Conservation (phyloP, 2,888 invertebrate genomes). For the Trilocha varians region DNA sequence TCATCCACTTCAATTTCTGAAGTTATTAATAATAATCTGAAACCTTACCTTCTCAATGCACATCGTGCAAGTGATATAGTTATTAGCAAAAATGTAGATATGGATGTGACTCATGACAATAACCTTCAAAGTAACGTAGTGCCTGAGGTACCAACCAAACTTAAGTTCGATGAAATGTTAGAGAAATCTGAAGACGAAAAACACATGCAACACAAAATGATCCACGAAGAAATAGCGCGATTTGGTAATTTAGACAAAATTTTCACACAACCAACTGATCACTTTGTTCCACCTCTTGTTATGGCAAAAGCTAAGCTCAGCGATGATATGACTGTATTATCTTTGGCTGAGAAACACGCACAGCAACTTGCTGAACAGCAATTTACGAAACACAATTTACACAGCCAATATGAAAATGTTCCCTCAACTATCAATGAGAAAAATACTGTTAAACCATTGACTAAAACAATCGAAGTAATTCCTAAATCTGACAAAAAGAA, state of each 20-base stretch:
- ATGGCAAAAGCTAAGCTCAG: constrained; percentile 68
- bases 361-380: constrained; percentile 54
- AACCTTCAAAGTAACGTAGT: constrained; percentile 55
- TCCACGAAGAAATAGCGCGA: constrained; percentile 58
- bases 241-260: constrained; percentile 60
- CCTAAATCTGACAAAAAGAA: constrained; percentile 19
- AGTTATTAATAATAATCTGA: constrained; percentile 14
- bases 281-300: constrained; percentile 65
- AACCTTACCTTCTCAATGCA: constrained; percentile 8
- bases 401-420: constrained; percentile 18
- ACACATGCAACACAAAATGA: constrained; percentile 53
- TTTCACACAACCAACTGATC: constrained; percentile 65
- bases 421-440: constrained; percentile 13
- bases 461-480: constrained; percentile 4
- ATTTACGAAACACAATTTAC: constrained; percentile 24
- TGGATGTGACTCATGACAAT: constrained; percentile 31
- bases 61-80: constrained; percentile 25
- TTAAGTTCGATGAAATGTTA: constrained; percentile 38
- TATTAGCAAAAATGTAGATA: constrained; percentile 32
- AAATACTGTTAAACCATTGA: constrained; percentile 21
- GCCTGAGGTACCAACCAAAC: constrained; percentile 33
- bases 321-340: constrained; percentile 65
- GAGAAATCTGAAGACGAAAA: constrained; percentile 53
- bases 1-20: constrained; percentile 22
- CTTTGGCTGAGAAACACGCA: constrained; percentile 62